Percentiles rank a stretch among this genome's conserved stretches.
These are phyloP conservation scores for Spilarctia lutea DNA, from an alignment of 2,888 invertebrate species.

Conservation along the genomic window DNA sequence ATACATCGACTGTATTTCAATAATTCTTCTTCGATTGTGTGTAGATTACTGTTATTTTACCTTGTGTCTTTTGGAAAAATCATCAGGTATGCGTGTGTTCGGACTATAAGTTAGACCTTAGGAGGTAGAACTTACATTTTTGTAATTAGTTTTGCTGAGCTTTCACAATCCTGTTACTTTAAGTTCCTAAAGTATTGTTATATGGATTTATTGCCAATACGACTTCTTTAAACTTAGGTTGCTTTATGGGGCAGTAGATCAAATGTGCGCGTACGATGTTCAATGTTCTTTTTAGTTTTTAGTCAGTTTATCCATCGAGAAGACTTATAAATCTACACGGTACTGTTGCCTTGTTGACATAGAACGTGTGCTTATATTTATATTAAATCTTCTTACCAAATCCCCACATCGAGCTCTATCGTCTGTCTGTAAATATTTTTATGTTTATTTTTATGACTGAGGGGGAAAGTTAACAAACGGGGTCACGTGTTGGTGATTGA, in stretches of 20 bases:
- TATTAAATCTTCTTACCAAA: no score
- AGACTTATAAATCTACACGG: not conserved
- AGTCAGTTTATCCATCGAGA: not conserved
- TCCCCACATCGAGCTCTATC: not conserved
- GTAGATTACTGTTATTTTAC: not conserved
- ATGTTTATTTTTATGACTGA: not conserved
- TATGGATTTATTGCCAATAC: not conserved
- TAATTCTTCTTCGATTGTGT: not conserved
- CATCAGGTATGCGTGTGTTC: no score
- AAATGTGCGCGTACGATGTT: no score
- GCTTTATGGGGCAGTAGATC: not conserved
- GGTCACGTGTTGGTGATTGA: not conserved
- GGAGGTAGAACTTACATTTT: not conserved
- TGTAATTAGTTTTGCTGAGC: not conserved
- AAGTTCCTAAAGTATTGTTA: not conserved
- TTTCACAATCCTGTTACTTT: not conserved
- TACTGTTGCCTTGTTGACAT: not conserved
- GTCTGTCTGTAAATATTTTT: not conserved
- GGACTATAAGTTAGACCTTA: not conserved
- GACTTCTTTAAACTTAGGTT: not conserved
- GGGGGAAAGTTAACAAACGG: not conserved
- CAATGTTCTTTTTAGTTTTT: no score
- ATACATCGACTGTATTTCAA: slow-evolving; percentile 5
- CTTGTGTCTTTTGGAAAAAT: not conserved
- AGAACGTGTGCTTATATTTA: not conserved